phyloP scores from a whole-genome alignment of 1,140 invertebrate genomes.

The Zaprionus tsacasi region DNA sequence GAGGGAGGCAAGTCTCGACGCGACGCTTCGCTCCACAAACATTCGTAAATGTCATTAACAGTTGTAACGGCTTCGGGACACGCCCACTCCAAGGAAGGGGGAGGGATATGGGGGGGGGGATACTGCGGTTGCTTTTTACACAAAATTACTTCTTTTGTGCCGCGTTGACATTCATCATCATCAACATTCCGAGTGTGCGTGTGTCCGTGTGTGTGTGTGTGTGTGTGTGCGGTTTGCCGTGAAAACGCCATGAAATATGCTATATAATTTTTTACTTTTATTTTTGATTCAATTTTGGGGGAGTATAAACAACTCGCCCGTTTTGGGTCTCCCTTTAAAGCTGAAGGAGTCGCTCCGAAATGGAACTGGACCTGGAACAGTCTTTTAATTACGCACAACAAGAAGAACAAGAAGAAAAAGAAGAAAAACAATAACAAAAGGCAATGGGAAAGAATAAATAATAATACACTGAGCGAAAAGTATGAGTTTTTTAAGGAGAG shows the following conservation, averaged over 20 bases:
- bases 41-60: conserved; percentile 83
- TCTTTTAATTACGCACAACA: conserved; percentile 44
- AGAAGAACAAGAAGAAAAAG: neutral
- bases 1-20: conserved; percentile 1
- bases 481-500: neutral
- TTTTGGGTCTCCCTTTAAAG: conserved; percentile 25
- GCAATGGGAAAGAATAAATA: neutral
- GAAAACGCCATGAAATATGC: conserved; percentile 66
- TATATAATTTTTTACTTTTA: conserved; percentile 69
- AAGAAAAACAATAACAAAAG: neutral
- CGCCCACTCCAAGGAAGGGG: conserved; percentile 39
- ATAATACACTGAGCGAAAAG: neutral
- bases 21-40: conserved; percentile 54
- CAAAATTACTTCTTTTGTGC: conserved; percentile 81
- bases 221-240: conserved; percentile 27
- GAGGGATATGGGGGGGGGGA: neutral
- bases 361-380: neutral
- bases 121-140: conserved; percentile 60
- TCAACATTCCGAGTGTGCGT: conserved; percentile 53
- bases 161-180: conserved; percentile 75
- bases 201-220: conserved; percentile 2
- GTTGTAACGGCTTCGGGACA: conserved; percentile 72
- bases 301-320: neutral
- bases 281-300: conserved; percentile 50
- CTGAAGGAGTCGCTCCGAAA: neutral